Evolutionary conservation across 2,113 vertebrate species (phyloP).

Genomic region (Geothlypis trichas): DNA sequence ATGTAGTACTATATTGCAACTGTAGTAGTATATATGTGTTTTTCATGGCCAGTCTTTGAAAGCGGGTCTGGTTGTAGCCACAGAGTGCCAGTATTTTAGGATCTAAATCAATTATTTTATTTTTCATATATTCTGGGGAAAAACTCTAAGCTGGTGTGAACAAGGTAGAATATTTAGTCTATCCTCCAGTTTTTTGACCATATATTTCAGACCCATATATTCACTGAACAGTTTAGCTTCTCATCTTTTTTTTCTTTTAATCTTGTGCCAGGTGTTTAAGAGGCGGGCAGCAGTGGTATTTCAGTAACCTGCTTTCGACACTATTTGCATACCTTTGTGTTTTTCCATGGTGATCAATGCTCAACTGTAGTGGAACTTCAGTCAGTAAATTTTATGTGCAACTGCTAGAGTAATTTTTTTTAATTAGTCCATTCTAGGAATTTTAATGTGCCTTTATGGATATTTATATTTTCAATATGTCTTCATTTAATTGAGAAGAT

Average conservation of each 20-base stretch:
- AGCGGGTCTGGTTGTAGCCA: background rate
- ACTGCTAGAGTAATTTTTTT: conserved; percentile 62
- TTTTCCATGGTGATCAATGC: conserved; percentile 50
- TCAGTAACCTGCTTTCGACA: conserved; percentile 28
- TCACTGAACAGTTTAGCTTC: background rate
- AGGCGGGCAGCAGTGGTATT: background rate
- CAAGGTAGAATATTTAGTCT: background rate
- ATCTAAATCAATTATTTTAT: background rate
- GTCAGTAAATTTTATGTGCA: conserved; percentile 66
- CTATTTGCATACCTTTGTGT: conserved; percentile 60
- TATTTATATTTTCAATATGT: conserved; percentile 78
- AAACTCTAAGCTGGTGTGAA: background rate
- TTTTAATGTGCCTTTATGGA: conserved; percentile 74
- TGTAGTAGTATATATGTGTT: background rate
- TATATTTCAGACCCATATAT: background rate
- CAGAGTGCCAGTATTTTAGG: background rate
- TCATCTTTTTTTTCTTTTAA: conserved; percentile 12
- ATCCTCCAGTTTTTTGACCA: background rate
- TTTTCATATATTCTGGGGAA: background rate
- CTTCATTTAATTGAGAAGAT: conserved; percentile 75
- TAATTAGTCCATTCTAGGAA: conserved; percentile 63
- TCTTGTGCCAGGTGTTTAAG: conserved; percentile 5
- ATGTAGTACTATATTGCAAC: background rate
- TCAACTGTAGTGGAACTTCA: conserved; percentile 3
- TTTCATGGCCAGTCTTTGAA: background rate